phyloP scores from a whole-genome alignment of 2,888 invertebrate species.

The Dryococelus australis region DNA sequence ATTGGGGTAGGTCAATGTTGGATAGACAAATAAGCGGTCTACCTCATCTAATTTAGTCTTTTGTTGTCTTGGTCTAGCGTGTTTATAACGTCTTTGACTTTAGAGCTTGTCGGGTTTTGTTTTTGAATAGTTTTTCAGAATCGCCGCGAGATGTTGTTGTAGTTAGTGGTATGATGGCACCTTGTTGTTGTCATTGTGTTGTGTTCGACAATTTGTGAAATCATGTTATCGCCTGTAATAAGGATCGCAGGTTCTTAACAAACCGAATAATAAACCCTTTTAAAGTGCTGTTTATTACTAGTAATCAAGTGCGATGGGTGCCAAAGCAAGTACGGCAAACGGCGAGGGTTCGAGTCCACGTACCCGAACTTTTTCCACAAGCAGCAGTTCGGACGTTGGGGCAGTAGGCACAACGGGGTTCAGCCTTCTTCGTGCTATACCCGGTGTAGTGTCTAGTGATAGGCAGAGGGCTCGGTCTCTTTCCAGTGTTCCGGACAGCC shows the following conservation, averaged over 20 bases:
- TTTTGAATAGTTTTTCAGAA: neutral
- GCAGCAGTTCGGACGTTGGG: slow-evolving; percentile 72
- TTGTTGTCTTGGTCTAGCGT: too few relatives aligned
- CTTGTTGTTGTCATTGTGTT: slow-evolving; percentile 60
- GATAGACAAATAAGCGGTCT: too few relatives aligned
- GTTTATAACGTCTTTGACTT: too few relatives aligned
- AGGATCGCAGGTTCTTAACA: neutral
- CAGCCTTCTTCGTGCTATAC: slow-evolving; percentile 72
- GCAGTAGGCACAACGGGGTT: slow-evolving; percentile 60
- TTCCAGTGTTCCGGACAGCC: slow-evolving; percentile 82
- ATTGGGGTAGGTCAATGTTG: too few relatives aligned
- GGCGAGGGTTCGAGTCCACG: slow-evolving; percentile 75
- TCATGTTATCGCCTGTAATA: slow-evolving; percentile 18
- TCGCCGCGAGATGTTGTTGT: slow-evolving; percentile 34
- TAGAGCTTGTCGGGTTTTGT: neutral
- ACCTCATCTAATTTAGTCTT: too few relatives aligned
- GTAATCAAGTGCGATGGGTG: slow-evolving; percentile 69
- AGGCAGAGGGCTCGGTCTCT: slow-evolving; percentile 83
- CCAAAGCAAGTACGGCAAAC: slow-evolving; percentile 83
- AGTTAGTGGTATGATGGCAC: slow-evolving; percentile 61
- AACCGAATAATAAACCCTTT: neutral
- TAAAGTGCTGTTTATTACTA: neutral
- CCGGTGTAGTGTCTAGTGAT: slow-evolving; percentile 75
- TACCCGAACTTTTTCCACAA: slow-evolving; percentile 77
- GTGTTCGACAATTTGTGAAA: slow-evolving; percentile 51